These are phyloP conservation scores for Rhabdomys pumilio DNA, from an alignment of 2,797 vertebrate species.

Conservation along the genomic window DNA sequence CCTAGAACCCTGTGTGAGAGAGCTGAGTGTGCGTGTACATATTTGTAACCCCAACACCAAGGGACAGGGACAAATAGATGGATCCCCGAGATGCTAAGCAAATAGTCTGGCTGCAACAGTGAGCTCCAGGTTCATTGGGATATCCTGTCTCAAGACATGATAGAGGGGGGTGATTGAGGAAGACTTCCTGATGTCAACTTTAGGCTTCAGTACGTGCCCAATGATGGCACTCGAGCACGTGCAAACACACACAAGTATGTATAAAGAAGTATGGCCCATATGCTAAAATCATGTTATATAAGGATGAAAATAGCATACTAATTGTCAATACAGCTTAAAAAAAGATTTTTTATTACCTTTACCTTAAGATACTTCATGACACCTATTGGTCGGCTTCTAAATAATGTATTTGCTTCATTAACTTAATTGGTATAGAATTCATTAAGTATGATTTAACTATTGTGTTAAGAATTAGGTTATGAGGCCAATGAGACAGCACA, in stretches of 20 bases:
- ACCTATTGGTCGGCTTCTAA: background rate
- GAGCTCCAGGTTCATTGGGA: background rate
- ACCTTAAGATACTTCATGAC: constrained; percentile 24
- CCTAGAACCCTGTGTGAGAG: background rate
- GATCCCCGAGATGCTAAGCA: background rate
- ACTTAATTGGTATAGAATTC: constrained; percentile 11
- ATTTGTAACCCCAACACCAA: background rate
- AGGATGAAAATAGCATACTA: background rate
- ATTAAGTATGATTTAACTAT: background rate
- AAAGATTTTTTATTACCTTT: constrained; percentile 17
- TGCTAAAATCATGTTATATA: constrained; percentile 51
- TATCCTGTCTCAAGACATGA: background rate
- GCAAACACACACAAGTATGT: background rate
- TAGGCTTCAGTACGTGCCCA: background rate
- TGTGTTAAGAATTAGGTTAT: background rate
- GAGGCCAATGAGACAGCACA: background rate
- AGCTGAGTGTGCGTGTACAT: background rate
- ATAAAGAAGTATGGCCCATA: background rate
- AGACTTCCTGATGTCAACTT: no score
- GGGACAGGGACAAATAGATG: background rate
- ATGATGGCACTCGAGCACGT: background rate
- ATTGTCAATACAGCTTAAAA: background rate
- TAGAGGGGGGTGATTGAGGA: background rate
- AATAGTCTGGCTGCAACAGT: background rate
- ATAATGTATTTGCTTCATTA: background rate